Conservation (phyloP, 2,888 invertebrate genomes). For the Mimumesa dahlbomi region DNA sequence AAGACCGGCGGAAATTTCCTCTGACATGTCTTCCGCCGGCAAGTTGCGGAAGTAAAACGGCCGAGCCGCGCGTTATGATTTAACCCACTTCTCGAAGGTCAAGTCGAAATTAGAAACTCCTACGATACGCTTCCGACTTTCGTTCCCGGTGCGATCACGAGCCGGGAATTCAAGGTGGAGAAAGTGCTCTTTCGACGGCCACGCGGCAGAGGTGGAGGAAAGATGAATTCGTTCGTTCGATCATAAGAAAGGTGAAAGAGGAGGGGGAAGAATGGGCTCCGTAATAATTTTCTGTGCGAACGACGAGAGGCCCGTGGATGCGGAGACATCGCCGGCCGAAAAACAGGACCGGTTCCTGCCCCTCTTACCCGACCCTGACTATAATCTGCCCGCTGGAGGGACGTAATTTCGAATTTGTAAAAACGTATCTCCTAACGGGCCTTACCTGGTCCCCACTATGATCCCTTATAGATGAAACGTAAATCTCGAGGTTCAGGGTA, state of each 20-base stretch:
- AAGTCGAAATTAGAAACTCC: constrained; percentile 70
- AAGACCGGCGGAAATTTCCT: neutral
- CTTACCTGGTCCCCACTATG: constrained; percentile 32
- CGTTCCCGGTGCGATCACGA: constrained; percentile 53
- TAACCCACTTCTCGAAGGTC: constrained; percentile 67
- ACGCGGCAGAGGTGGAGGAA: constrained; percentile 4
- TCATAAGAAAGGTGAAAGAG: constrained; percentile 5
- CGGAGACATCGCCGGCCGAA: constrained; percentile 44
- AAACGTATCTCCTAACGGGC: constrained; percentile 44
- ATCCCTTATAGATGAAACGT: constrained; percentile 26
- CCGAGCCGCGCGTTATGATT: constrained; percentile 50
- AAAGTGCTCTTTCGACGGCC: constrained; percentile 47
- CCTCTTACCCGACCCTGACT: constrained; percentile 45
- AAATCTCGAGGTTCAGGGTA: constrained; percentile 20
- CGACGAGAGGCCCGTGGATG: constrained; percentile 23
- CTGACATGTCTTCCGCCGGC: neutral
- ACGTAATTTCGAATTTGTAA: constrained; percentile 54
- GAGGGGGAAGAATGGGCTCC: neutral
- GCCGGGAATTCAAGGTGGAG: constrained; percentile 56
- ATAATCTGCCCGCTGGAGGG: constrained; percentile 43
- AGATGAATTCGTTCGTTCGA: constrained; percentile 17
- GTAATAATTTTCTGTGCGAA: constrained; percentile 40
- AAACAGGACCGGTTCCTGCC: constrained; percentile 52
- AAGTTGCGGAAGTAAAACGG: constrained; percentile 41
- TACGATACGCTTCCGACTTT: constrained; percentile 70